Percentiles rank a stretch among this genome's conserved stretches.
Evolutionary conservation across 2,888 invertebrate genomes (phyloP).

Genomic region (Polietes domitor): DNA sequence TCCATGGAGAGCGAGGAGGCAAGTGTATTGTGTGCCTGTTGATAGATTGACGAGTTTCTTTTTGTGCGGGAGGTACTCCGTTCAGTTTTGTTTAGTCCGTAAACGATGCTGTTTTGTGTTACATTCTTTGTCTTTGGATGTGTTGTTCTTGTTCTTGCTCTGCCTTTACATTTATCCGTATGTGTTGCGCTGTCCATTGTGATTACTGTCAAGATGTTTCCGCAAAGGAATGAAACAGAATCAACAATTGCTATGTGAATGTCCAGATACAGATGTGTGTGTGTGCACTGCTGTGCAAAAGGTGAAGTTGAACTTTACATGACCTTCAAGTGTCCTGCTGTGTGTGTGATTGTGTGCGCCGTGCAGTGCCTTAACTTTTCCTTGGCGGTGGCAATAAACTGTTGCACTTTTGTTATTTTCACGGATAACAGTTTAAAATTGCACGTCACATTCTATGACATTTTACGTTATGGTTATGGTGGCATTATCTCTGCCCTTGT

Average conservation of each 20-base stretch:
- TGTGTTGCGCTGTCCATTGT: background rate
- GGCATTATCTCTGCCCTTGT: background rate
- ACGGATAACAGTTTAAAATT: background rate
- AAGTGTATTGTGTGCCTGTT: background rate
- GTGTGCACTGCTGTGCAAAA: no score
- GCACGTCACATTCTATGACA: background rate
- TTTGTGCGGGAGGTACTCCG: background rate
- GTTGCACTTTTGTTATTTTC: background rate
- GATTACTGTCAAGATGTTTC: background rate
- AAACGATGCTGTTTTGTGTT: conserved; percentile 1
- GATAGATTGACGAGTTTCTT: background rate
- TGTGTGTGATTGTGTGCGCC: no score
- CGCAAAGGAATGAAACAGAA: background rate
- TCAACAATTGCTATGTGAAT: background rate
- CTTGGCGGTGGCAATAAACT: background rate
- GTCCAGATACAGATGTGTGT: no score
- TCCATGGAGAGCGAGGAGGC: background rate
- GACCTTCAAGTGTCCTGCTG: conserved; percentile 3
- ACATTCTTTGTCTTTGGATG: background rate
- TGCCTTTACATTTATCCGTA: background rate
- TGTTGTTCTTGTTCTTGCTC: background rate
- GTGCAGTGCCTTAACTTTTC: background rate
- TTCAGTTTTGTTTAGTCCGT: background rate
- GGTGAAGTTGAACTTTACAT: background rate
- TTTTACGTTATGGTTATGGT: background rate